A percentile compares a stretch with the other conserved stretches of the same genome.
These are phyloP conservation scores for Gobio gobio DNA, from an alignment of 2,113 vertebrate species.

Conservation along the genomic window DNA sequence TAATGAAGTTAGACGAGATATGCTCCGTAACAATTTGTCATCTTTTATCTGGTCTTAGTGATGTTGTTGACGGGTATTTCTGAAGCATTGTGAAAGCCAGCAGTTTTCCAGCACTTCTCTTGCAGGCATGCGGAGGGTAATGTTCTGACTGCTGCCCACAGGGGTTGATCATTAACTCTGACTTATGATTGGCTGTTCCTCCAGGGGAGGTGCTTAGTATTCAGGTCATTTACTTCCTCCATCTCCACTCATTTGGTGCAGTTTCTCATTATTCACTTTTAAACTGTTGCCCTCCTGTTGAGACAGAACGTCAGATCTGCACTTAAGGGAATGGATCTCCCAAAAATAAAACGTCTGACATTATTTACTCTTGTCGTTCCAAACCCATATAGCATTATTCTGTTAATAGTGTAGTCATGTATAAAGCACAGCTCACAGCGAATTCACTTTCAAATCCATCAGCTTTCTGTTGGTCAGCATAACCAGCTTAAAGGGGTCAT, in stretches of 20 bases:
- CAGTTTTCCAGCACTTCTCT: neutral
- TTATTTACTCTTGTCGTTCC: neutral
- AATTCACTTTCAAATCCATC: too few relatives aligned
- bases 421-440: too few relatives aligned
- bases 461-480: too few relatives aligned
- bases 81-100: neutral
- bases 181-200: constrained; percentile 39
- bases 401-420: neutral
- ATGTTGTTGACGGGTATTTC: constrained; percentile 12
- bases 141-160: constrained; percentile 12
- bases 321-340: neutral
- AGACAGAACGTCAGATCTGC: constrained; percentile 30
- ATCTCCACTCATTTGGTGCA: constrained; percentile 32
- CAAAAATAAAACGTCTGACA: neutral
- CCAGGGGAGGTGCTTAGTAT: constrained; percentile 44
- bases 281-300: constrained; percentile 47
- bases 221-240: constrained; percentile 37
- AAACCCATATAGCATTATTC: neutral
- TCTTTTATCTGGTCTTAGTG: neutral
- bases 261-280: constrained; percentile 42
- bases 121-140: neutral
- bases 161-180: constrained; percentile 47
- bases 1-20: neutral
- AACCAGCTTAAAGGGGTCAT: too few relatives aligned
- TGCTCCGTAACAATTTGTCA: constrained; percentile 1